Base-by-base conservation (phyloP, 2,113 vertebrate species). In the Pheucticus melanocephalus region DNA sequence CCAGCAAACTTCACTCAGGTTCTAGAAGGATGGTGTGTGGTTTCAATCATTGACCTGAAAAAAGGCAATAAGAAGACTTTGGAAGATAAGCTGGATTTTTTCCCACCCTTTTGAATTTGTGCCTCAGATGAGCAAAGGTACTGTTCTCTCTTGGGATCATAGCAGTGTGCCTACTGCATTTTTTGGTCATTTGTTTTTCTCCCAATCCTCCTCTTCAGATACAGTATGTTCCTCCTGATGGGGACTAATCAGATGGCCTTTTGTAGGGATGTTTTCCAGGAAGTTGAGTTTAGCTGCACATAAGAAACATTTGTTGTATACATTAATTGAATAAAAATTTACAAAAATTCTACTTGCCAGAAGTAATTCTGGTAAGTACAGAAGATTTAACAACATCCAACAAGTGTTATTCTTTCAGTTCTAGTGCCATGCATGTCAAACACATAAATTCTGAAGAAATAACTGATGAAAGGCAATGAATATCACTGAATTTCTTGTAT, bases 231-330 rank as follows among this genome's bases (percentile, higher is more conserved):
- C 73, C 22, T 68, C 63, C 82, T 92, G 53, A 10, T 80, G 73
- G 68, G 69, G 11, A 44, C 57, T 77, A 31, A 91, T 95, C 70
- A 83, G 84, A 50, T 80, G 89, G 82, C 84, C 90, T 20, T 85
- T 92, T 91, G 54, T 86, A 66, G 81, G 72, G 73, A 84, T 2
- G 0, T 79, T 86, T 94, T 94, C 93, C 82, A 95, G 82, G 84
- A 85, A 92, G 50, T 57, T 12, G 63, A 94, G 71, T 86, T 95
- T 54, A 80, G 87, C 78, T 94, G 64, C 3, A 9, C 75, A 16
- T 66, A 93, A 82, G 70, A 84, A 85, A n/a, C 78, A 80, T 91
- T 95, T 91, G 86, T 95, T 95, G 84, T 89, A 56, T 92, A 57
- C 18, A 42, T 75, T 92, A 82, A 87, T 69, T 88, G 94, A 63